Percentiles rank a stretch among this genome's conserved stretches.
Evolutionary conservation across 2,113 vertebrate genomes (phyloP).

Genomic region (Sterrhoptilus dennistouni): DNA sequence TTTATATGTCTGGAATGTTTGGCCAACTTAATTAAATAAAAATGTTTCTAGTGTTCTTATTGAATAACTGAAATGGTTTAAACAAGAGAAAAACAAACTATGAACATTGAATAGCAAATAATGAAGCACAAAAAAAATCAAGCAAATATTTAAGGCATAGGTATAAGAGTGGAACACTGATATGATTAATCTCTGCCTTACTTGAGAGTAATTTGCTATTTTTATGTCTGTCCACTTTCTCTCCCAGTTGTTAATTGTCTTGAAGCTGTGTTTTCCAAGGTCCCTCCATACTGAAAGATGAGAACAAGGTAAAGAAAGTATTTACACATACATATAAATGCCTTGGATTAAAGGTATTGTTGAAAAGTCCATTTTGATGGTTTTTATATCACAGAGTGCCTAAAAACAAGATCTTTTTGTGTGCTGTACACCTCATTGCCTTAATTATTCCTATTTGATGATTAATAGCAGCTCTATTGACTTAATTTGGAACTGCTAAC

Average conservation of each 20-base stretch:
- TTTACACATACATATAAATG: neutral
- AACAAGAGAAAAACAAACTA: neutral
- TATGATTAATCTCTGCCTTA: neutral
- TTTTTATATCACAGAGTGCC: neutral
- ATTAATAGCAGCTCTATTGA: neutral
- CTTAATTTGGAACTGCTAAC: neutral
- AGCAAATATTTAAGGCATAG: neutral
- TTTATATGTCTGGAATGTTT: neutral
- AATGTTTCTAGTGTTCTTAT: neutral
- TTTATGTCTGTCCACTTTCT: neutral
- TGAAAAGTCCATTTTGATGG: neutral
- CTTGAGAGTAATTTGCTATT: neutral
- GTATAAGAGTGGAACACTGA: neutral
- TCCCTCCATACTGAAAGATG: neutral
- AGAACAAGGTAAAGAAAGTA: neutral
- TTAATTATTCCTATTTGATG: neutral
- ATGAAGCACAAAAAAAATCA: neutral
- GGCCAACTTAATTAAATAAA: neutral
- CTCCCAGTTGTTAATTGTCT: neutral
- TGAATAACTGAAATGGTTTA: neutral
- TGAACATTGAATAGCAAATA: neutral
- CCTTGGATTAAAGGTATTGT: neutral
- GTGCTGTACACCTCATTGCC: neutral
- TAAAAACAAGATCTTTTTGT: neutral
- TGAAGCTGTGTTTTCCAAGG: neutral